Evolutionary conservation across 2,113 vertebrate genomes (phyloP), one percentile per base, ranked within the genome.

Genomic region (Microcebus tavaratra): DNA sequence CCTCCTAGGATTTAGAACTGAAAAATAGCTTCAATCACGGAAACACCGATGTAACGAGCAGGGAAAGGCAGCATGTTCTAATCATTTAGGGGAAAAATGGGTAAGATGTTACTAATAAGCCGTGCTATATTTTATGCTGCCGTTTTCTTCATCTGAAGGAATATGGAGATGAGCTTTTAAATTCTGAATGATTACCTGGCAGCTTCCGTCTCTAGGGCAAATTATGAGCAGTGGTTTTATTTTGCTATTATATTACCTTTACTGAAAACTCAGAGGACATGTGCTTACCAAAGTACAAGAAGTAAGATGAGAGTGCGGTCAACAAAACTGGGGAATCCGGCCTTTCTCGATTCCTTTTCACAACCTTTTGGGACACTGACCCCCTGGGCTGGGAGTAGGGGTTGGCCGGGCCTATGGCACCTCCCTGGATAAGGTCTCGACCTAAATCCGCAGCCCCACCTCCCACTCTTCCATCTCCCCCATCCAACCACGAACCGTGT

Each of bases 1-100:
- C 85, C 96, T 97, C 95, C 86, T 7, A 94, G 97, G 97, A 96
- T 59, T 97, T 95, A 75, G 89, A 96, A 84, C 50, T 91, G 97
- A 96, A 92, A 96, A 94, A 57, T 63, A 88, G 94, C 76, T 95
- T 97, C 97, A 94, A 96, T 97, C 96, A 96, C 4, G 2, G 93
- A 50, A 88, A 88, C 2, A 7, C 79, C 79, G 91, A 73, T 81
- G 63, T 82, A 76, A 94, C 95, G 92, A 92, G 70, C 21, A 3
- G 50, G 36, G n/a, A 75, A 87, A 97, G 50, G 83, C 45, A 21
- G 65, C 12, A 2, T 86, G 88, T 94, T 98, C 97, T 90, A 95
- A 94, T 76, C 96, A 96, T 95, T 97, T 97, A 96, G 87, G 92
- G 85, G 11, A 48, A 87, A 95, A 95, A 61, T 67, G 95, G 95